Percentiles rank a stretch among this genome's conserved stretches.
Evolutionary conservation across 2,797 vertebrate species (phyloP).

Genomic region (Benthosema pterotum): DNA sequence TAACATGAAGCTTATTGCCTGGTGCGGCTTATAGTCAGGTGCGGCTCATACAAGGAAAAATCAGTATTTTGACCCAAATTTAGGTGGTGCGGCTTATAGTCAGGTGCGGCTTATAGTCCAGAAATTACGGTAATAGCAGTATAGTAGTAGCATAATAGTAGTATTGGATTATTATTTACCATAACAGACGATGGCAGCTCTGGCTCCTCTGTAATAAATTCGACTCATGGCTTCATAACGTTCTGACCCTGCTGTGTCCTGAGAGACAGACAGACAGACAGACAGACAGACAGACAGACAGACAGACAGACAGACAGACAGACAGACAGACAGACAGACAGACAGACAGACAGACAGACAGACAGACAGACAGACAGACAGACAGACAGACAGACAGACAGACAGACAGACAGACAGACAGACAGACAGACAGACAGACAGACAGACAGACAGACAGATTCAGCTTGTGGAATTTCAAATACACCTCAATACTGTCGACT

Average conservation of each 20-base stretch:
- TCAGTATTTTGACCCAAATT: no score
- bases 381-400: neutral
- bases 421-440: neutral
- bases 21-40: no score
- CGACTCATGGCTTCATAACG: constrained; percentile 98
- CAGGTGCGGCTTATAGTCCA: no score
- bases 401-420: neutral
- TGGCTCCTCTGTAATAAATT: constrained; percentile 96
- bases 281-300: neutral
- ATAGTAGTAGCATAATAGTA: no score
- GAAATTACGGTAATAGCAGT: no score
- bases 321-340: neutral
- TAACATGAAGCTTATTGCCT: no score
- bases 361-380: neutral
- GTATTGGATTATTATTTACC: constrained; percentile 73
- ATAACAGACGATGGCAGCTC: constrained; percentile 94
- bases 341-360: neutral
- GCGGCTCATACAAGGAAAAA: no score
- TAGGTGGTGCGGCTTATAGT: no score
- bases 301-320: neutral
- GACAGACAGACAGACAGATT: neutral
- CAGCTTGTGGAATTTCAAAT: no score
- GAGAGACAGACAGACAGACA: constrained; percentile 5
- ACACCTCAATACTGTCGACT: no score
- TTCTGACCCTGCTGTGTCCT: constrained; percentile 98